Evolutionary conservation across 2,888 invertebrate species (phyloP), one percentile per base, ranked within the genome.

Genomic region (Agrotis clavis): DNA sequence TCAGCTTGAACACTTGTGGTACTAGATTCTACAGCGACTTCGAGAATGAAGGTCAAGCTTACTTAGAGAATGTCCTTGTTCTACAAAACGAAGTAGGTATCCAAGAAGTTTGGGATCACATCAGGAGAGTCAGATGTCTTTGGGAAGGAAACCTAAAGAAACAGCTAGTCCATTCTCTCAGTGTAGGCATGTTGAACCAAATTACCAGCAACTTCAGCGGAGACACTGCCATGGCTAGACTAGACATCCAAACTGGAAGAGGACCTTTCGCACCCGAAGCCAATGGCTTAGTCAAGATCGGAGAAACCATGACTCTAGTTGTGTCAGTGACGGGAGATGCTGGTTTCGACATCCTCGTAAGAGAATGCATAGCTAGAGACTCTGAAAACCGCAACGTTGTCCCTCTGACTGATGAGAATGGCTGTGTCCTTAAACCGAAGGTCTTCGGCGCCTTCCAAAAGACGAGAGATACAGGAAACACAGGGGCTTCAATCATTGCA

Each of bases 91-190:
- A 98, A 90, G 97, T 97, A 4, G 98, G 98, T 6, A 98, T 98
- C 81, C 97, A 97, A 87, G 97, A 97, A 94, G 97, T 98, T 0
- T 98, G 98, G 98, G 98, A 98, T 87, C 98, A 98, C 0, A 97
- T 98, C 50, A 96, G 98, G 57, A 96, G 97, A 64, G 98, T 98
- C 1, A 97, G 98, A 70, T 98, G 98, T 90, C 93, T 98, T 16
- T 98, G 98, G 98, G 98, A 98, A 95, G 98, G 98, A 19, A 98
- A 97, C 86, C 93, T 98, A 65, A 98, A 98, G 67, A 98, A 98
- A 86, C 97, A 98, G 18, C 92, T 98, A 63, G 97, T 97, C 0
- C 98, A 98, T 0, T 98, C 97, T 19, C 94, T 98, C 25, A 98
- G 97, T 84, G 98, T 98, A 1, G 98, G 98, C 45, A 98, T 98